Conservation (phyloP, 2,797 vertebrate genomes). For the Spinus olivaceus region DNA sequence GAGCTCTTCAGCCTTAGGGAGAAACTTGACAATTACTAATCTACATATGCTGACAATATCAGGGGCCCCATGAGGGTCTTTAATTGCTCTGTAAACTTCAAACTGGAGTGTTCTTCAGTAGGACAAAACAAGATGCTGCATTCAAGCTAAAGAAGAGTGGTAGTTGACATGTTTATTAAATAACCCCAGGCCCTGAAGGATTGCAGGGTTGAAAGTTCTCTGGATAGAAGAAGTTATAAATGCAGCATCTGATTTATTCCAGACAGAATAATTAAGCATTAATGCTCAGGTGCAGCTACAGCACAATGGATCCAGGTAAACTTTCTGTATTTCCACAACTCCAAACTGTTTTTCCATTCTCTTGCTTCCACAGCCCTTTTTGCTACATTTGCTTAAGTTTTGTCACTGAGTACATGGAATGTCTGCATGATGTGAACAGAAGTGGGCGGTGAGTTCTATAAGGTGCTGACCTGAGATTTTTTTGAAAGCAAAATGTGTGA, state of each 20-base stretch:
- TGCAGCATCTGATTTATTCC: not conserved
- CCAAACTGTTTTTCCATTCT: rapidly evolving
- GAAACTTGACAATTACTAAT: conserved; percentile 71
- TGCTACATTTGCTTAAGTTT: not conserved
- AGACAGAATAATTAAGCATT: not conserved
- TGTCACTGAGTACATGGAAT: not conserved
- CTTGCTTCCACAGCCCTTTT: not conserved
- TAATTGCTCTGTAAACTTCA: conserved; percentile 79
- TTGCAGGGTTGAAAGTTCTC: conserved; percentile 9
- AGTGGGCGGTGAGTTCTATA: not conserved
- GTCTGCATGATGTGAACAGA: not conserved
- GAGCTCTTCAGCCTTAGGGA: conserved; percentile 66
- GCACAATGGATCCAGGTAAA: not conserved
- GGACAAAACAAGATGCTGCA: conserved; percentile 64
- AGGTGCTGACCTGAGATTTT: not conserved
- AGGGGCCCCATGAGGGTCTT: conserved; percentile 67
- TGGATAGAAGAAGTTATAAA: conserved; percentile 20
- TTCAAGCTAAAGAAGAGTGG: conserved; percentile 67
- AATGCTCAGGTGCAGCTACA: not conserved
- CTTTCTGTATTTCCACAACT: not conserved
- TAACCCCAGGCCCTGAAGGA: conserved; percentile 33
- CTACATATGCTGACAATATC: conserved; percentile 69
- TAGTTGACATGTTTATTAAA: conserved; percentile 77
- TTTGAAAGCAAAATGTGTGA: not conserved
- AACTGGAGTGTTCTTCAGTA: conserved; percentile 73